Base-by-base conservation (phyloP, 2,113 vertebrate genomes). In the Neodontobutis hainanensis region DNA sequence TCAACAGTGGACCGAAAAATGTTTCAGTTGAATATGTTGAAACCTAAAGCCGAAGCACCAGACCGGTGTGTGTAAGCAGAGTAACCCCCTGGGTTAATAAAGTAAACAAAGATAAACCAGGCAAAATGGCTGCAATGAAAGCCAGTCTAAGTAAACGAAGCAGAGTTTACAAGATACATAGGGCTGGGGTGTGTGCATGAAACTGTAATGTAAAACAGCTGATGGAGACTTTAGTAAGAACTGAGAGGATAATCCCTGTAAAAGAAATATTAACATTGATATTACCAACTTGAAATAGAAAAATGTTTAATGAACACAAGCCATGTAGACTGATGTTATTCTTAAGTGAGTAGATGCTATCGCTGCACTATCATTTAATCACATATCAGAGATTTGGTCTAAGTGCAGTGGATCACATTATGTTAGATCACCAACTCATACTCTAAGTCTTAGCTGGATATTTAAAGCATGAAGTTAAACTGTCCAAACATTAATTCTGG, bases 51-150 rank as follows among this genome's bases (percentile, higher is more conserved):
- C 83, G 78, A 91, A 94, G 92, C 93, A 91, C 95, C 95, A 89
- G 84, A 86, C 92, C 88, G 93, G 88, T 92, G 94, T 96, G 95
- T 98, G 97, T 97, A 94, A 94, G 93, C 95, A 95, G 92, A 94
- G 93, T 96, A 95, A 96, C 95, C 96, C 94, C 94, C 91, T 93
- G 94, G 94, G 95, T 95, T 97, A 96, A 97, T 97, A 98, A 98
- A 96, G 94, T 92, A 97, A 99, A 97, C 94, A 97, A 95, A 96
- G 93, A 93, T 95, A 97, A 96, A 95, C 94, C 94, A 87, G 95
- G 95, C 95, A 95, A 96, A 96, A 96, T 95, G 94, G 90, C 90
- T 88, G 93, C 95, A 98, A 95, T 99, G 97, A 95, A 96, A 97
- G 94, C 95, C 96, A 97, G 95, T 95, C 95, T 96, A 94, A 94